Percentiles rank a stretch among this genome's conserved stretches.
Evolutionary conservation across 2,888 invertebrate species (phyloP).

Genomic region (Periphyllus acericola): DNA sequence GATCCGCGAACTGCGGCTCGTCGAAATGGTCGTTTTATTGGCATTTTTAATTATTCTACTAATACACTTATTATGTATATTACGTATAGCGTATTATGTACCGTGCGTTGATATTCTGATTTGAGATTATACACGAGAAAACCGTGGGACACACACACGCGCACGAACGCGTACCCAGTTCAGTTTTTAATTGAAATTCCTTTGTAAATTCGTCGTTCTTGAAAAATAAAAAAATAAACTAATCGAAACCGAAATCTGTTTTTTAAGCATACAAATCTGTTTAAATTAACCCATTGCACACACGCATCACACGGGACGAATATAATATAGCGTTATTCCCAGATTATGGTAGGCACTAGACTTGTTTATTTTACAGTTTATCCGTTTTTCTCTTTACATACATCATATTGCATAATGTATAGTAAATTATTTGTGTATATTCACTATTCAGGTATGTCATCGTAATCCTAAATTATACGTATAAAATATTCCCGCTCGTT

Average conservation of each 20-base stretch:
- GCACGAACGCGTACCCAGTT: too few relatives aligned
- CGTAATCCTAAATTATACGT: too few relatives aligned
- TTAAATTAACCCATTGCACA: conserved; percentile 28
- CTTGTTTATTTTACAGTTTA: too few relatives aligned
- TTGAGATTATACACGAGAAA: conserved; percentile 25
- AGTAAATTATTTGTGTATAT: too few relatives aligned
- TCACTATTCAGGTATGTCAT: too few relatives aligned
- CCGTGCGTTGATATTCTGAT: conserved; percentile 1
- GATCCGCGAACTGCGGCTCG: too few relatives aligned
- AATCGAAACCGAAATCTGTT: conserved; percentile 14
- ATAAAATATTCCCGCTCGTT: too few relatives aligned
- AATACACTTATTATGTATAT: too few relatives aligned
- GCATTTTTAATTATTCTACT: too few relatives aligned
- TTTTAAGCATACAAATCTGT: conserved; percentile 40
- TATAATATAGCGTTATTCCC: neutral
- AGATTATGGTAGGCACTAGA: neutral
- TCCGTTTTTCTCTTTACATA: too few relatives aligned
- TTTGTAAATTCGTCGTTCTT: neutral
- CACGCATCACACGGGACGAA: neutral
- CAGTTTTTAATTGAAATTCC: conserved; percentile 4
- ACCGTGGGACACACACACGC: conserved; percentile 4
- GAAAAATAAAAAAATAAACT: neutral
- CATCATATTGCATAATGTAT: too few relatives aligned
- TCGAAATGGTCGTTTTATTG: neutral
- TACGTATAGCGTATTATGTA: neutral